Evolutionary conservation across 2,113 vertebrate genomes (phyloP).

Genomic region (Guaruba guarouba): DNA sequence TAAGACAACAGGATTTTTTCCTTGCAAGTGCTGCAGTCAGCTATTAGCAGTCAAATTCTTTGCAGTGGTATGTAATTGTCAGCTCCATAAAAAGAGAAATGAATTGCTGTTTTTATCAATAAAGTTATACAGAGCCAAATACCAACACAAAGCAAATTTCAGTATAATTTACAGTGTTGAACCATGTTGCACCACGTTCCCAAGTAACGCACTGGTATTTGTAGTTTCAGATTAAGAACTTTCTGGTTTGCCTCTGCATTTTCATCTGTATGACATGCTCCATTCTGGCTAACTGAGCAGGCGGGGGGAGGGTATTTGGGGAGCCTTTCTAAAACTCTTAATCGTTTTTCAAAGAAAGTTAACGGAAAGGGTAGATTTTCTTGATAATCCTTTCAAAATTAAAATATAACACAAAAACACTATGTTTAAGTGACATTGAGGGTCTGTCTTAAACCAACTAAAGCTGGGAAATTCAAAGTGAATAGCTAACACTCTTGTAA

Average conservation of each 20-base stretch:
- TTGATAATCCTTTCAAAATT: constrained; percentile 79
- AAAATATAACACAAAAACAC: constrained; percentile 65
- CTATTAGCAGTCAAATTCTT: constrained; percentile 62
- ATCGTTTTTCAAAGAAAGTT: constrained; percentile 73
- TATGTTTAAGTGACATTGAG: constrained; percentile 71
- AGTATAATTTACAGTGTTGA: constrained; percentile 65
- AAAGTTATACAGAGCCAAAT: constrained; percentile 54
- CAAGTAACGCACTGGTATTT: constrained; percentile 50
- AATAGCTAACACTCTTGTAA: constrained; percentile 53
- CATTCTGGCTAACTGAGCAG: constrained; percentile 64
- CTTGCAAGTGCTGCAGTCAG: constrained; percentile 16
- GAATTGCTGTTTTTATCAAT: constrained; percentile 62
- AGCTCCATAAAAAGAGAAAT: constrained; percentile 31
- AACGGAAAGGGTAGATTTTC: constrained; percentile 74
- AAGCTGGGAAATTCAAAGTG: constrained; percentile 66
- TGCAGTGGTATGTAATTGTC: constrained; percentile 48
- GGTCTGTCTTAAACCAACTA: constrained; percentile 63
- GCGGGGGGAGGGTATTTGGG: constrained; percentile 66
- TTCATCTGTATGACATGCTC: constrained; percentile 53
- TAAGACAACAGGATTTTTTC: constrained; percentile 18
- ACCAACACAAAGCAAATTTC: constrained; percentile 58
- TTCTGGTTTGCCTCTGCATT: constrained; percentile 58
- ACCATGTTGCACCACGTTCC: constrained; percentile 47
- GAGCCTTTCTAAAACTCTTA: constrained; percentile 69
- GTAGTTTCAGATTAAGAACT: constrained; percentile 63